Base-by-base conservation (phyloP, 1,140 invertebrate genomes). In the Anadara kagoshimensis region DNA sequence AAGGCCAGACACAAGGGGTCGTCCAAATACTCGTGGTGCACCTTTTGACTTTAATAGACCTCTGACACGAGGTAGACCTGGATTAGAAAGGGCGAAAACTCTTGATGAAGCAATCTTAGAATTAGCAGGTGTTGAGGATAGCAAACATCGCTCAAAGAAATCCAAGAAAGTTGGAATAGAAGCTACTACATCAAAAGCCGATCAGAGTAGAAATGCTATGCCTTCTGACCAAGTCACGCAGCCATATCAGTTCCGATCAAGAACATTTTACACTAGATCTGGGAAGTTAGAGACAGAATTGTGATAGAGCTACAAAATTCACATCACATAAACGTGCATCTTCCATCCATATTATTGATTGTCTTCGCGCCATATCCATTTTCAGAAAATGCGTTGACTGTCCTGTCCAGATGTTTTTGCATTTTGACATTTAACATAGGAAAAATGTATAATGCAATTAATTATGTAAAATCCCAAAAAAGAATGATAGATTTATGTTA, bases 211-310 rank as follows among this genome's bases (percentile, higher is more conserved):
- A 36, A 36, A 36, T 36, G 61, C 61, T 49, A n/a, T 63, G 20
- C 44, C 44, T 18, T 10, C 7, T 4, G 16, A 24, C 3, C 61
- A 44, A 20, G n/a, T 18, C 47, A 49, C 54, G 12, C n/a, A 64
- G 44, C 49, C 16, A 51, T 22, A 51, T 16, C 49, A 16, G 16
- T 51, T 16, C 16, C 18, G 36, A 16, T 44, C 29, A 16, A 43
- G 64, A 10, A 70, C 69, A 36, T 70, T 63, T 49, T 51, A 49
- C 14, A 70, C 69, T 0, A 43, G 47, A 44, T 70, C 59, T 8
- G 69, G 69, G 1, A 70, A 63, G 54, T 49, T 70, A 18, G 69
- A 70, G 45, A 54, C 69, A 24, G 69, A 70, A 51, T 63, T 70
- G 29, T 70, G 22, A 59, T n/a, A 44, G 20, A 58, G 16, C 18